Evolutionary conservation across 2,797 vertebrate species (phyloP), one percentile per base, ranked within the genome.

Genomic region (Epinephelus coioides): DNA sequence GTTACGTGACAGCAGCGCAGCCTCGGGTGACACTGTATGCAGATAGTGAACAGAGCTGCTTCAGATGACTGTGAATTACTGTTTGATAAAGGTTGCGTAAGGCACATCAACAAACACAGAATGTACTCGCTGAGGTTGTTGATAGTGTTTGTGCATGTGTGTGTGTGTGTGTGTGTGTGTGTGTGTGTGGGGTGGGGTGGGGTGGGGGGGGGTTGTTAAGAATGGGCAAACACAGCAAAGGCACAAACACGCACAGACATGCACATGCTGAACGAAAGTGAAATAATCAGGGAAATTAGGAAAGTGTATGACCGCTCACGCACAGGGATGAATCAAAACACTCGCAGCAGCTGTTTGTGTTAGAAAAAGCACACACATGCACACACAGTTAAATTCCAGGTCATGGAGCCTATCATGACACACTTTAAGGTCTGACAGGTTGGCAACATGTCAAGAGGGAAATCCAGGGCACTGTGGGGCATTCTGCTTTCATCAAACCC

Each of bases 391-490:
- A 14, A 14, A 65, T 57, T 75, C 44, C 75, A 49, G 56, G 64
- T 66, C 8, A 12, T 12, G 63, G 9, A 23, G 74, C 15, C 15
- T 81, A 64, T 83, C 73, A 54, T 64, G 77, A 79, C 69, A 66
- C 73, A 81, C 78, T 81, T 64, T 61, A 60, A 80, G 46, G 38
- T 23, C 61, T 86, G 81, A 80, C 56, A 76, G 61, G 64, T 76
- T 93, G 93, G 92, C 91, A 71, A 72, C 34, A 17, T 75, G 86
- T 93, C 92, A 92, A 85, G 84, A 91, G 81, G 90, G 86, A 92
- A 92, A 88, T 89, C 88, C 88, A 80, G 70, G 83, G 69, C 67
- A 79, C 54, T 69, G 69, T 14, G 10, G n/a, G 90, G 64, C 84
- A 79, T 14, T 7, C 73, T 76, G 85, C 64, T 83, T 82, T 76